Base-by-base conservation (phyloP, 2,797 vertebrate species). In the Borostomias antarcticus region DNA sequence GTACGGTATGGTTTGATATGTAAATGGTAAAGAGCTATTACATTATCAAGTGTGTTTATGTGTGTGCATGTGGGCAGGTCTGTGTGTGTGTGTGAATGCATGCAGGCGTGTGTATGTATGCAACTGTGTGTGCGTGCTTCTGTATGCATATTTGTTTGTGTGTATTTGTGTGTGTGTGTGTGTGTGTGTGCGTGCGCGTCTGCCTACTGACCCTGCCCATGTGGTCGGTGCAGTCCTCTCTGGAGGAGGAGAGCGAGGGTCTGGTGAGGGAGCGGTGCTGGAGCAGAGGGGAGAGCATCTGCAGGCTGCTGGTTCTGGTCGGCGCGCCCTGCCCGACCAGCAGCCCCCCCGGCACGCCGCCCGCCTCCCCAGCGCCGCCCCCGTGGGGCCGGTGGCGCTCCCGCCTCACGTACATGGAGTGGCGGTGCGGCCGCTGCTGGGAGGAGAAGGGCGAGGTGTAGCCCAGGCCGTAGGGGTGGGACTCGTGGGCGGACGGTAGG, bases 381-480 rank as follows among this genome's bases (percentile, higher is more conserved):
- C 92, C 95, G 64, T 98, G 96, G 57, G 95, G 92, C 78, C 96
- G 92, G 78, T 96, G 96, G 82, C 96, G 96, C 88, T 99, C 97
- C 80, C 96, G 93, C 81, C 96, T 94, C 86, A 98, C 97, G 62
- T 99, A 99, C 97, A 99, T 98, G 68, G 97, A 99, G 88, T 98
- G 97, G 70, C 97, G 94, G 75, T 99, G 97, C 77, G 97, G 96
- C 54, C 97, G 93, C 82, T 98, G 97, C 86, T 99, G 97, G 37
- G 97, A 99, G 74, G 96, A 98, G 86, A 98, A 99, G 72, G 97
- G 97, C 74, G 96, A 98, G 78, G 96, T 98, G 72, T 99, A 99
- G 85, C 97, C 97, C 83, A 98, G 86, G 71, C 96, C 96, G 9
- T 98, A 99, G 37, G 97, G 97, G 92, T 96, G 96, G 25, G 96